Evolutionary conservation across 2,797 vertebrate species (phyloP), one percentile per base, ranked within the genome.

Genomic region (Botia almorhae): DNA sequence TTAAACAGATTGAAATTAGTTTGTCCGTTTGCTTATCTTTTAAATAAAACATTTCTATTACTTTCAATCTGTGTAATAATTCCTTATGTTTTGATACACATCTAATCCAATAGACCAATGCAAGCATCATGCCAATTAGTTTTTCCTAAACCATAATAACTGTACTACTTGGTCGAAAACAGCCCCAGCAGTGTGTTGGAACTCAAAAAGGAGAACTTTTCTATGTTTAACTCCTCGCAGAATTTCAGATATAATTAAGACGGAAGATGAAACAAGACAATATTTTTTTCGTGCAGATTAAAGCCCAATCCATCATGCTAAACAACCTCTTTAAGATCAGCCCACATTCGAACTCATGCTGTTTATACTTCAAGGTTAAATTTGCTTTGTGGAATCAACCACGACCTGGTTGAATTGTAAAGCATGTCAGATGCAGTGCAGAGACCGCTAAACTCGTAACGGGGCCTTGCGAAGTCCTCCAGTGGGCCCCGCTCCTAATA

Each of bases 231-330:
- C 67, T 76, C 89, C 88, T 86, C 84, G 51, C 83, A 82, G 89
- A 87, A 84, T 82, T 87, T 69, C 81, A 48, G 82, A 84, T 84
- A 81, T 92, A 93, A 94, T 94, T 92, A 94, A 93, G 91, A 94
- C 92, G 91, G 91, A 93, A 93, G 92, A 93, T 92, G 91, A 91
- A 93, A 92, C 92, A 93, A 90, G 84, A 87, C 1, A 29, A 29
- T 29, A 29, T 29, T 87, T 82, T 93, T 93, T 92, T 89, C 90
- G 86, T 77, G 87, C 85, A 89, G 93, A 93, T 93, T 93, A 91
- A 94, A 93, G 87, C 48, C 84, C 88, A 89, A 94, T 94, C 91
- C 91, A 93, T 94, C 92, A 92, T 90, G 90, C 87, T 94, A 93
- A 93, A 94, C 94, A 90, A 89, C 89, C 87, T 81, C 86, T 87